Evolutionary conservation across 2,113 vertebrate genomes (phyloP), one percentile per base, ranked within the genome.

Genomic region (Hemiprocne comata): DNA sequence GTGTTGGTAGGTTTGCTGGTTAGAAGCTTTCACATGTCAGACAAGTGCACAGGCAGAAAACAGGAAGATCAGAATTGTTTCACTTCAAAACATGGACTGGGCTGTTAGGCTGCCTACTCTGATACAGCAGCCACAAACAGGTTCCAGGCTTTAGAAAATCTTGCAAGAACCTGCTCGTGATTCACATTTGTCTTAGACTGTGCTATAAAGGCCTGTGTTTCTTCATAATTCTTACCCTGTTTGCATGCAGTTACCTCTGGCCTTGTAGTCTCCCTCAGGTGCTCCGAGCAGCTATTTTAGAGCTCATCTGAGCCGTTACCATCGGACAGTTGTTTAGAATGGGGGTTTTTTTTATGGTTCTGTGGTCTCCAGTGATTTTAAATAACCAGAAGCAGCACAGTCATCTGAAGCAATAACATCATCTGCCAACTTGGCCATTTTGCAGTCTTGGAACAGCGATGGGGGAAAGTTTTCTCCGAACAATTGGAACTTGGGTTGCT

Each of bases 371-470:
- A 38, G 42, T 1, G 2, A 25, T 24, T 50, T 40, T 23, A 33
- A 81, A 33, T 76, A 38, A 26, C 57, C 57, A 54, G 51, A 10
- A 66, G 58, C 36, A 50, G 46, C 10, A 2, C 23, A 9, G 38
- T 26, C 44, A 19, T 13, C 46, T 53, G 42, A 29, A 79, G 73
- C 74, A 44, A 2, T 33, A 4, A 23, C 8, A 57, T 64, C n/a
- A 5, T 19, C 60, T 78, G 78, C 66, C 15, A 26, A 0, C 42
- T 33, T 17, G 14, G 60, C 21, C 11, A 0, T 24, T 38, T 13
- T 25, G 42, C 4, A 4, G 0, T 44, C 46, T 79, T 17, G 19
- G 0, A 2, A 0, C 33, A 16, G 44, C 0, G 18, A 14, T 13
- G 0, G 5, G 55, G 34, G 7, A 34, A n/a, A 24, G 34, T 7